These are phyloP conservation scores for Enteromius thamalakanensis DNA, from an alignment of 2,797 vertebrate species.

Conservation along the genomic window DNA sequence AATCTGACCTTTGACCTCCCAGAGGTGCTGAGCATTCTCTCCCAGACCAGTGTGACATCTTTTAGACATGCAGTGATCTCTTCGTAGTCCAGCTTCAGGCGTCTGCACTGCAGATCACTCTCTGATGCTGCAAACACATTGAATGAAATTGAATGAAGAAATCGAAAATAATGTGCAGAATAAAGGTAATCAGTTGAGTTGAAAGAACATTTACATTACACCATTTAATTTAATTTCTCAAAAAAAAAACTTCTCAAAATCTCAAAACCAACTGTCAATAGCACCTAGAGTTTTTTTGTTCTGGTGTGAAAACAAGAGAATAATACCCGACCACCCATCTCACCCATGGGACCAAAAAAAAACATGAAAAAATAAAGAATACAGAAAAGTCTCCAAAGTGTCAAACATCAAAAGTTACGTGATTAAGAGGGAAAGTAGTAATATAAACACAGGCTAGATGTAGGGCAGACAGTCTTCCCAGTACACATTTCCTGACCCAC, in stretches of 20 bases:
- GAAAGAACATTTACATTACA: background rate
- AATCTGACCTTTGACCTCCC: slow-evolving; percentile 90
- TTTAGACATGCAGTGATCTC: slow-evolving; percentile 97
- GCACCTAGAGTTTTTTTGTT: background rate
- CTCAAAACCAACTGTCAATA: background rate
- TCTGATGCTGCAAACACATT: slow-evolving; percentile 81
- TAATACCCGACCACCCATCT: slow-evolving; percentile 32
- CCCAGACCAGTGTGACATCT: slow-evolving; percentile 93
- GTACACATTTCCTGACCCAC: slow-evolving; percentile 61
- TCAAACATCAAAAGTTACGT: slow-evolving; percentile 15
- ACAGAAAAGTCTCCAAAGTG: slow-evolving; percentile 1
- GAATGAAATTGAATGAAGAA: slow-evolving; percentile 27
- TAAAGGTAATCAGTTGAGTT: background rate
- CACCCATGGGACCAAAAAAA: background rate
- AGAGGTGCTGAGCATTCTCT: slow-evolving; percentile 89
- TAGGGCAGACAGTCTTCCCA: slow-evolving; percentile 37
- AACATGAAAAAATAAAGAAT: background rate
- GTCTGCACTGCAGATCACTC: slow-evolving; percentile 90
- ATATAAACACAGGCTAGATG: background rate
- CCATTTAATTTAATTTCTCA: background rate
- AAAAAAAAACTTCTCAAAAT: background rate
- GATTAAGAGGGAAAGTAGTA: background rate
- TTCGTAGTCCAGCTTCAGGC: slow-evolving; percentile 95
- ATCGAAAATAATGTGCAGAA: background rate
- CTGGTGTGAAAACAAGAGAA: background rate